Conservation (phyloP, 2,888 invertebrate species). For the Mesorhabditis sp. region DNA sequence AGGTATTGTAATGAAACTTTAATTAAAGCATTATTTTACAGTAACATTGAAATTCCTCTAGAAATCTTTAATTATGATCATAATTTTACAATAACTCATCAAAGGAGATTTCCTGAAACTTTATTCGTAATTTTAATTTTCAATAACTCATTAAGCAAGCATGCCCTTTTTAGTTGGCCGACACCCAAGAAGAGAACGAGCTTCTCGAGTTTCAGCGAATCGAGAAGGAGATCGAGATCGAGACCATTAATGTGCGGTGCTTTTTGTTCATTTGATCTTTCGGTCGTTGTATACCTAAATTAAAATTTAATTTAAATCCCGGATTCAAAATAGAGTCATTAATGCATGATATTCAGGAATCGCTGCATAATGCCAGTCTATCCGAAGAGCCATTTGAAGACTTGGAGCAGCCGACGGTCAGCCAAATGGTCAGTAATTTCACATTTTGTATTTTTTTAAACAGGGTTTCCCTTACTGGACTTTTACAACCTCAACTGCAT, state of each 20-base stretch:
- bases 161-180: conserved; percentile 21
- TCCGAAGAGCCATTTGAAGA: conserved; percentile 1
- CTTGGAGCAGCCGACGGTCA: neutral
- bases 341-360: neutral
- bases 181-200: conserved; percentile 43
- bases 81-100: neutral
- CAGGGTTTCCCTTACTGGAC: too few relatives aligned
- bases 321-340: neutral
- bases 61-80: too few relatives aligned
- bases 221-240: conserved; percentile 24
- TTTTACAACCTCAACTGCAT: too few relatives aligned
- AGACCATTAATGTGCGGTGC: neutral
- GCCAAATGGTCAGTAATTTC: conserved; percentile 3
- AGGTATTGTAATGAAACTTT: conserved; percentile 6
- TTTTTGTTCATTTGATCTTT: neutral
- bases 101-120: neutral
- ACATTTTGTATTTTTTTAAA: too few relatives aligned
- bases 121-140: conserved; percentile 6
- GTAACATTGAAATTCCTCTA: too few relatives aligned
- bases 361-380: neutral
- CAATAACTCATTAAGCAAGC: neutral
- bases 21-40: too few relatives aligned
- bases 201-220: conserved; percentile 54
- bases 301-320: neutral
- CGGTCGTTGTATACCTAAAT: too few relatives aligned